Evolutionary conservation across 2,888 invertebrate species (phyloP), one percentile per base, ranked within the genome.

Genomic region (Synergus itoensis): DNA sequence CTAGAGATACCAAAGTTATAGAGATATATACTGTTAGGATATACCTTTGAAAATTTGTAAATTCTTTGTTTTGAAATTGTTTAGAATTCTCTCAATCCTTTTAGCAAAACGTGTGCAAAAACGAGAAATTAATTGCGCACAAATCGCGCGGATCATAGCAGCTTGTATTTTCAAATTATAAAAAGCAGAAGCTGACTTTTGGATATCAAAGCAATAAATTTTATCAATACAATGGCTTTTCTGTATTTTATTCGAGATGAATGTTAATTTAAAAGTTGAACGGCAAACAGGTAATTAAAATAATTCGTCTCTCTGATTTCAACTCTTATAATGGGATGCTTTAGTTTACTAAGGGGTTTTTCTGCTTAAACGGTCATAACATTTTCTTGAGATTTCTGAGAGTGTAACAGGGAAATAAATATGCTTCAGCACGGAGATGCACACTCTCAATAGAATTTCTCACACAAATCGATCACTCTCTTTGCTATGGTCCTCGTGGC

Each of bases 351-450:
- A 16, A 48, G 14, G 69, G 45, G 18, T 43, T 40, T 40, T 18
- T 16, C 21, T 69, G 43, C 45, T 69, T n/a, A 9, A 14, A 4
- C 28, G 69, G n/a, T 69, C 28, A 48, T 69, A 21, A 48, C n/a
- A 3, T 48, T 73, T 73, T 53, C 18, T 14, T 28, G 36, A 73
- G 69, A 48, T 73, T 48, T 9, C 8, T 36, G 36, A 48, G 28
- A 53, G 48, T 16, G 16, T n/a, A 9, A 69, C n/a, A 73, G 48
- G 53, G 9, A 53, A 53, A 73, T 53, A 73, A 73, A 73, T 73
- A 69, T 69, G 28, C 69, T 43, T 69, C 28, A 45, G 69, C 36
- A 53, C 53, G 28, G 48, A 73, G 69, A 48, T 73, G 28, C n/a
- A 48, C 53, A 48, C 28, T 53, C 9, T n/a, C 69, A 73, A 73